Evolutionary conservation across 2,888 invertebrate genomes (phyloP).

Genomic region (Leucophenga maculata): DNA sequence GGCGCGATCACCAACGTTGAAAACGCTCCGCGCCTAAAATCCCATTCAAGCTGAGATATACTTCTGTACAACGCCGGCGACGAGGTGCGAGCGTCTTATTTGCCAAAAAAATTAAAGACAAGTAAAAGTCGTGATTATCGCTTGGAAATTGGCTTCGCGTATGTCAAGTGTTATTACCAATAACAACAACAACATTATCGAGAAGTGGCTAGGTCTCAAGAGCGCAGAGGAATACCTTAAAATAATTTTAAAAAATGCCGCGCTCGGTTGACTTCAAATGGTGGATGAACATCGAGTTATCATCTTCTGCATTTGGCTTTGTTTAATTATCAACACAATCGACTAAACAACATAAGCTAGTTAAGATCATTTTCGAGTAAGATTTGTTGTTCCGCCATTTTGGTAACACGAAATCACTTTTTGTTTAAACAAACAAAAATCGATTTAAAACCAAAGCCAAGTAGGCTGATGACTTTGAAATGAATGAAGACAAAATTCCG

Average conservation of each 20-base stretch:
- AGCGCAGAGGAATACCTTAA: no score
- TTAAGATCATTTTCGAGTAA: slow-evolving; percentile 16
- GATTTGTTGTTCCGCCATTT: slow-evolving; percentile 29
- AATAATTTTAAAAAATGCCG: slow-evolving; percentile 39
- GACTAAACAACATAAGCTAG: slow-evolving; percentile 14
- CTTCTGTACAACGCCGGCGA: background rate
- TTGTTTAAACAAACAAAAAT: slow-evolving; percentile 27
- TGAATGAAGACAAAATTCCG: background rate
- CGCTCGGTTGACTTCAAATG: slow-evolving; percentile 62
- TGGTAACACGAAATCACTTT: slow-evolving; percentile 42
- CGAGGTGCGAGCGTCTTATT: slow-evolving; percentile 51
- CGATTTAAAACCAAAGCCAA: background rate
- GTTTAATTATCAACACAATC: background rate
- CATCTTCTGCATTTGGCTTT: slow-evolving; percentile 19
- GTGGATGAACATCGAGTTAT: slow-evolving; percentile 51
- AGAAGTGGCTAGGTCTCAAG: background rate
- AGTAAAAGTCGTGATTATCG: slow-evolving; percentile 65
- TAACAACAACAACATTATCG: slow-evolving; percentile 12
- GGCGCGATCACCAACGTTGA: slow-evolving; percentile 42
- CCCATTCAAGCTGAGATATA: slow-evolving; percentile 33
- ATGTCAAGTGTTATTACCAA: slow-evolving; percentile 14
- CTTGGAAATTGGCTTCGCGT: slow-evolving; percentile 48
- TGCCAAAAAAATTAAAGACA: slow-evolving; percentile 69
- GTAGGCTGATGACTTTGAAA: background rate
- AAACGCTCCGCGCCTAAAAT: slow-evolving; percentile 36